Evolutionary conservation across 2,888 invertebrate species (phyloP), one percentile per base, ranked within the genome.

Genomic region (Platypus cylindrus): DNA sequence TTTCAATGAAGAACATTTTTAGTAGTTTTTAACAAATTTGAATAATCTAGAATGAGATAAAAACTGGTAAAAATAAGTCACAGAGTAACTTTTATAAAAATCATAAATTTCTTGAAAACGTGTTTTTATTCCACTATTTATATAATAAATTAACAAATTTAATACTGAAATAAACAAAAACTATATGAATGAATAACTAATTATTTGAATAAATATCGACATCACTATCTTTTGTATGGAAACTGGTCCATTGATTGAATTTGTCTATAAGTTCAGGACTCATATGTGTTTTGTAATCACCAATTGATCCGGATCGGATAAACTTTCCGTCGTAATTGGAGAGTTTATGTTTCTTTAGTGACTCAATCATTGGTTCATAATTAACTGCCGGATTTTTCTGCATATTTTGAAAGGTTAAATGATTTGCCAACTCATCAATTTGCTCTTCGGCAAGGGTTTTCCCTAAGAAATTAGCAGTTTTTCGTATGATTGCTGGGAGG

Each of bases 181-280:
- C n/a, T n/a, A n/a, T n/a, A n/a, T n/a, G n/a, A n/a, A n/a, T n/a
- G n/a, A n/a, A n/a, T n/a, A n/a, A n/a, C n/a, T n/a, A n/a, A n/a
- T n/a, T n/a, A n/a, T n/a, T n/a, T n/a, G n/a, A n/a, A n/a, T 34
- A 17, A 37, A 27, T 31, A 8, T 24, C 13, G 29, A 47, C 40
- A 29, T 68, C 77, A 0, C 73, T 74, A 1, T 70, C 75, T 33
- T 66, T 65, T 17, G 73, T 58, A 56, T 78, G 68, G 25, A 68
- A 55, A 17, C 67, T 68, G 1, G 71, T 75, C 81, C 82, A 82
- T 7, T 70, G 62, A 54, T 87, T 81, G 52, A 87, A 83, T 45
- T 68, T 65, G 32, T 68, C 62, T 1, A 79, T 76, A 48, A 85
- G 64, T 48, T 80, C 77, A 2, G 73, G 69, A 1, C 75, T 72